Base-by-base conservation (phyloP, 2,888 invertebrate species). In the Colostygia pectinataria region DNA sequence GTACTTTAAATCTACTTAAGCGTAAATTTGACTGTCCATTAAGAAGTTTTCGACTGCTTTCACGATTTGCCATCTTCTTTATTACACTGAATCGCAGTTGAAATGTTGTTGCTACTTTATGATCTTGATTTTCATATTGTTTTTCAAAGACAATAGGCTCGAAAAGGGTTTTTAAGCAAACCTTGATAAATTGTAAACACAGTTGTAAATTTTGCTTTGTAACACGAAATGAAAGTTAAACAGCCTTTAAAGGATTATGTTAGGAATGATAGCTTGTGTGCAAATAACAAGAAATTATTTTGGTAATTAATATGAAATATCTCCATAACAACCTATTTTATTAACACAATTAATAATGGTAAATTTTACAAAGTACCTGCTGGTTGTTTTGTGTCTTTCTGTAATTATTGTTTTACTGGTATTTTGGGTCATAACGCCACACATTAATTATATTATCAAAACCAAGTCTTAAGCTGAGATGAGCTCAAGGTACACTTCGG, bases 1-100 rank as follows among this genome's bases (percentile, higher is more conserved):
- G 77, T 74, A 69, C 74, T 74, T 77, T 68, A 75, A 76, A 73
- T 71, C 68, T 75, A 79, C 77, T 83, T 80, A 77, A 71, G 65
- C 62, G 68, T 74, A 71, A 80, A 80, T 76, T 69, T 63, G 68
- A 69, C 65, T 75, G 80, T 77, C 79, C 76, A 82, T 83, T 83
- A 79, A 69, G 66, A 79, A 80, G 75, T 83, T 82, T 68, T 57
- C 62, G 65, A 68, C 68, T 69, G 75, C 66, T 66, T 67, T 70
- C 66, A 69, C 72, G 66, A 76, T 71, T 70, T 66, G 57, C 55
- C 61, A 60, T 68, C 67, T 65, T 55, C 55, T 53, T 65, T 60
- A 55, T 63, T 61, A 50, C 57, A 42, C 44, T 47, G 49, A 72
- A 71, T 72, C 63, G 62, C 62, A 52, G 57, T 71, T 70, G 59